phyloP scores from a whole-genome alignment of 2,113 vertebrate species.

The Pelmatolapia mariae region DNA sequence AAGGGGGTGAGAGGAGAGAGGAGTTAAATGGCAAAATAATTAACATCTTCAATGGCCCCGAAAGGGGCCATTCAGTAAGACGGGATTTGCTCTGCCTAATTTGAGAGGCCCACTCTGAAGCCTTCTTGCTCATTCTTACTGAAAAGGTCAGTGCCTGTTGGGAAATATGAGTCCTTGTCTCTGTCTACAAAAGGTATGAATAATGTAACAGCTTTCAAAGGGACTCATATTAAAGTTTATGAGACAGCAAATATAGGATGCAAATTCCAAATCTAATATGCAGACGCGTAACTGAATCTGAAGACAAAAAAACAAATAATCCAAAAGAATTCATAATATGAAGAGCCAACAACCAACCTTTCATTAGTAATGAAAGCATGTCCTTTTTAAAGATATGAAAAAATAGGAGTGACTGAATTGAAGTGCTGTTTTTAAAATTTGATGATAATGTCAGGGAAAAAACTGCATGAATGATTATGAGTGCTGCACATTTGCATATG shows the following conservation, averaged over 20 bases:
- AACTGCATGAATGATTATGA: background rate
- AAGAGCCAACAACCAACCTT: background rate
- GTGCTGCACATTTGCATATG: background rate
- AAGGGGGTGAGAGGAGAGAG: background rate
- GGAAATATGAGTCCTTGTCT: background rate
- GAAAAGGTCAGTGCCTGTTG: background rate
- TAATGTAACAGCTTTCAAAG: background rate
- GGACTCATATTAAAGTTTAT: background rate
- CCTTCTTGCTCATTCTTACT: background rate
- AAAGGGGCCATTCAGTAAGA: background rate
- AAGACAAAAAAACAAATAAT: background rate
- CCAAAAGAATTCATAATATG: background rate
- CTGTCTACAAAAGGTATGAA: background rate
- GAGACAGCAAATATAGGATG: background rate
- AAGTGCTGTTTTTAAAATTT: background rate
- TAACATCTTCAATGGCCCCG: background rate
- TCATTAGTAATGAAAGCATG: background rate
- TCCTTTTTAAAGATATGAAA: background rate
- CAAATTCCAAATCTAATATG: background rate
- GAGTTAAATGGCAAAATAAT: constrained; percentile 1
- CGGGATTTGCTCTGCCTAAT: background rate
- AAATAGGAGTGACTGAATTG: background rate
- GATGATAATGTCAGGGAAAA: background rate
- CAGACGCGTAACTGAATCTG: background rate
- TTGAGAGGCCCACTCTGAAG: background rate